Conservation (phyloP, 2,888 invertebrate species). For the Conistra vaccinii region DNA sequence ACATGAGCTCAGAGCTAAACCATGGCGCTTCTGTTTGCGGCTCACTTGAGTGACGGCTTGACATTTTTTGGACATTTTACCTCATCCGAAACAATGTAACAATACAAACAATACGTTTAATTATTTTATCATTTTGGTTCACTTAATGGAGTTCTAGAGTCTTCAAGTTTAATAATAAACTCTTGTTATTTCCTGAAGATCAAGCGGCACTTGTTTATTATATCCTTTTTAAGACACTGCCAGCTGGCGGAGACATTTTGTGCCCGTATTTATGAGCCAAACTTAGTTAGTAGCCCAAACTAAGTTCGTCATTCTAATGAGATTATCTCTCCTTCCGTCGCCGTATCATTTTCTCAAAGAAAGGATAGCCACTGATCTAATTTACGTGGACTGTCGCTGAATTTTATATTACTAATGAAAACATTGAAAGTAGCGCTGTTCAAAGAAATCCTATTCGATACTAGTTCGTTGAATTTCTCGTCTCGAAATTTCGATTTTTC, state of each 20-base stretch:
- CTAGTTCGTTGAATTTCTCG: neutral
- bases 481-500: slow-evolving; percentile 4
- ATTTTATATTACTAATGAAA: slow-evolving; percentile 48
- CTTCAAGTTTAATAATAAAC: slow-evolving; percentile 64
- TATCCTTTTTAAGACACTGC: slow-evolving; percentile 68
- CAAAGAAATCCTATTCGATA: slow-evolving; percentile 14
- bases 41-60: slow-evolving; percentile 77
- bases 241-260: slow-evolving; percentile 71
- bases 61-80: slow-evolving; percentile 71
- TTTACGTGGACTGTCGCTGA: slow-evolving; percentile 61
- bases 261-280: slow-evolving; percentile 71
- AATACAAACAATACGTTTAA: slow-evolving; percentile 53
- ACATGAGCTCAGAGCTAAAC: slow-evolving; percentile 26
- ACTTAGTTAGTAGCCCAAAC: slow-evolving; percentile 70
- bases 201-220: slow-evolving; percentile 67
- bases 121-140: slow-evolving; percentile 31
- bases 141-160: slow-evolving; percentile 43
- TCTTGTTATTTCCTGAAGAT: slow-evolving; percentile 66
- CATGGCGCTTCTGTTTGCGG: slow-evolving; percentile 66
- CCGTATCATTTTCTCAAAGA: slow-evolving; percentile 68
- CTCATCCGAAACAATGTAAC: slow-evolving; percentile 9
- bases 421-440: slow-evolving; percentile 21
- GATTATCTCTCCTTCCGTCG: slow-evolving; percentile 66
- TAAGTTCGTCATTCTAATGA: slow-evolving; percentile 73
- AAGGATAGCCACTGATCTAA: slow-evolving; percentile 66